Evolutionary conservation across 2,113 vertebrate genomes (phyloP), one percentile per base, ranked within the genome.

Genomic region (Gavia stellata): DNA sequence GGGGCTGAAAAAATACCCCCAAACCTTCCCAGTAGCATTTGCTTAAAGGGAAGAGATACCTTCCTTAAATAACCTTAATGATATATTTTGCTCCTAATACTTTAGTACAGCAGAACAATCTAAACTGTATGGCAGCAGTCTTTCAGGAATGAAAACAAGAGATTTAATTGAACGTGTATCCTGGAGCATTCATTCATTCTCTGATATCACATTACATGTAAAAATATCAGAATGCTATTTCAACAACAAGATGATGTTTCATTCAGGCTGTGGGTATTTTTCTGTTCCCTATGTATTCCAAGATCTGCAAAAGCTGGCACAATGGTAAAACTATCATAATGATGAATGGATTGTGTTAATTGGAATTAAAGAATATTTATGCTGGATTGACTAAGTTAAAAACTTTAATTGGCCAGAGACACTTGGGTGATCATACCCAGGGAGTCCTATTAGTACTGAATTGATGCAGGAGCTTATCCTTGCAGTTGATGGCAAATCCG

Each of bases 331-430:
- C 58, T 81, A 91, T 91, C 85, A 52, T 24, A 45, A 78, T 75
- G 62, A 97, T 82, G 86, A 97, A 96, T 14, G 18, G 81, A 62
- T 63, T 53, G 66, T 81, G 78, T 95, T 98, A 97, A 98, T 94
- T 96, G 88, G 42, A 82, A 94, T 96, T 94, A 97, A 96, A 92
- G 53, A 86, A 96, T 97, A 97, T 97, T 98, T 97, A 95, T 96
- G 90, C 78, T 81, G 74, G 53, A 81, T 74, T 95, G 92, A 95
- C 90, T 86, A 94, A 96, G 92, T 97, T 95, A 96, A 97, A 98
- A 92, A 83, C 80, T 90, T 84, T 94, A 97, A 97, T 90, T 97
- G 97, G 96, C 77, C 86, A 63, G 87, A 94, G 75, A 87, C 72
- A 75, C 73, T 95, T 96, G 74, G 92, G 90, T 94, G 93, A 93